Conservation (phyloP, 2,113 vertebrate genomes). For the Xiphophorus hellerii region DNA sequence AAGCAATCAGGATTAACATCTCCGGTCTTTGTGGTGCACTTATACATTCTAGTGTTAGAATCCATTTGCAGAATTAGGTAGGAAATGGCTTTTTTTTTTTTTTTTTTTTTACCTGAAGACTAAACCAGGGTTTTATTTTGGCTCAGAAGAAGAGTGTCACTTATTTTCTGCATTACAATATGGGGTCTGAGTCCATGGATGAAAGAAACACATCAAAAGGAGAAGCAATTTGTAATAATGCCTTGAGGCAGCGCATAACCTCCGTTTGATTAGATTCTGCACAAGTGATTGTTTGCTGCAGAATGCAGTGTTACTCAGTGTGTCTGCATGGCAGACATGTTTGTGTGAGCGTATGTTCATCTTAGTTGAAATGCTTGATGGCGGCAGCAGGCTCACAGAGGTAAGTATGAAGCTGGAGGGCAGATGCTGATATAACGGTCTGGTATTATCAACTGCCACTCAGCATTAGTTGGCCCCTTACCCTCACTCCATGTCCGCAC, state of each 20-base stretch:
- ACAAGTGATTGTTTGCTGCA: slow-evolving; percentile 53
- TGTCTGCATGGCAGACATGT: slow-evolving; percentile 34
- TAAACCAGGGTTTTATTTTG: slow-evolving; percentile 41
- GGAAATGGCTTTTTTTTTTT: background rate
- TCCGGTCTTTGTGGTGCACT: background rate
- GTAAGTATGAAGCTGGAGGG: slow-evolving; percentile 73
- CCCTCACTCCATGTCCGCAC: slow-evolving; percentile 75
- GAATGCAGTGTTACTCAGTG: slow-evolving; percentile 32
- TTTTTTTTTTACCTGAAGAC: slow-evolving; percentile 4
- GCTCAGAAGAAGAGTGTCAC: slow-evolving; percentile 7
- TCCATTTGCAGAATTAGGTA: background rate
- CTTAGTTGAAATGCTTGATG: slow-evolving; percentile 62
- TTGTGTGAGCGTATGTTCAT: slow-evolving; percentile 22
- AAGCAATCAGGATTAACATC: background rate
- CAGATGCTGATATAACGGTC: slow-evolving; percentile 82
- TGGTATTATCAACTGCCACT: slow-evolving; percentile 85
- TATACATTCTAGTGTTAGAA: background rate
- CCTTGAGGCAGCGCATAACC: slow-evolving; percentile 70
- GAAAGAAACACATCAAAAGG: slow-evolving; percentile 67
- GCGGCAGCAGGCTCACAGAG: slow-evolving; percentile 54
- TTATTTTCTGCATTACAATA: slow-evolving; percentile 32
- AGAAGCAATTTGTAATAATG: slow-evolving; percentile 69
- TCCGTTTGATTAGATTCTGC: slow-evolving; percentile 72
- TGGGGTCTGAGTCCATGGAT: slow-evolving; percentile 40
- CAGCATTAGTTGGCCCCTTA: slow-evolving; percentile 81